A percentile compares a stretch with the other conserved stretches of the same genome.
phyloP scores from a whole-genome alignment of 2,113 vertebrate genomes.

The Excalfactoria chinensis region DNA sequence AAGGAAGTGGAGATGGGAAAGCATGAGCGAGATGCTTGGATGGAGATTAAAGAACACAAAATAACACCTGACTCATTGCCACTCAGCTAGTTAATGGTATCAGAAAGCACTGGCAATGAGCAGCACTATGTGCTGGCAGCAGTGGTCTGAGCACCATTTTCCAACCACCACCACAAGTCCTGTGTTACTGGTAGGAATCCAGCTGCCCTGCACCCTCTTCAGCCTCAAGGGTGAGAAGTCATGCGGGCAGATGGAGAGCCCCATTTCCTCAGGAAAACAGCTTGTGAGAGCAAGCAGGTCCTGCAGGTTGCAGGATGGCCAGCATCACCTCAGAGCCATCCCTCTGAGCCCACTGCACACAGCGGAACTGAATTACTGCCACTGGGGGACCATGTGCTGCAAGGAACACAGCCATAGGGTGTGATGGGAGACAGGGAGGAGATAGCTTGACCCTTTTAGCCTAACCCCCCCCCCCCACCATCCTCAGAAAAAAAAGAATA shows the following conservation, averaged over 20 bases:
- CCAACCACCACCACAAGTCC: neutral
- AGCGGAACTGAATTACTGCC: neutral
- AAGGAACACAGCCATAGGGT: rapidly evolving
- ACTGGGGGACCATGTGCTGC: neutral
- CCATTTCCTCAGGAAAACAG: neutral
- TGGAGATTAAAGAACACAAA: neutral
- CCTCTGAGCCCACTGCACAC: rapidly evolving
- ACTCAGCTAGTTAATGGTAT: neutral
- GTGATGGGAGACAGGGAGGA: rapidly evolving
- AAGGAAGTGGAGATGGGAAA: neutral
- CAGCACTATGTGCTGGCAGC: neutral
- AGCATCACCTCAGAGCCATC: neutral
- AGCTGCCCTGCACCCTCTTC: neutral
- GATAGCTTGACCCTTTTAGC: neutral
- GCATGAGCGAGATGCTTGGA: rapidly evolving
- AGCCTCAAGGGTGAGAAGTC: neutral
- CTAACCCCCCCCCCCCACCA: too few relatives aligned
- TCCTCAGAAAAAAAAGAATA: neutral
- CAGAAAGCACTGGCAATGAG: neutral
- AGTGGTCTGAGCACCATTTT: neutral
- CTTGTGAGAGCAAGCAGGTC: neutral
- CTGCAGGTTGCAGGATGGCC: neutral
- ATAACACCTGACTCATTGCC: neutral
- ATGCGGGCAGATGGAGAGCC: neutral
- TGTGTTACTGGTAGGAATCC: neutral